Evolutionary conservation across 2,888 invertebrate species (phyloP), one percentile per base, ranked within the genome.

Genomic region (Cheilosia vulpina): DNA sequence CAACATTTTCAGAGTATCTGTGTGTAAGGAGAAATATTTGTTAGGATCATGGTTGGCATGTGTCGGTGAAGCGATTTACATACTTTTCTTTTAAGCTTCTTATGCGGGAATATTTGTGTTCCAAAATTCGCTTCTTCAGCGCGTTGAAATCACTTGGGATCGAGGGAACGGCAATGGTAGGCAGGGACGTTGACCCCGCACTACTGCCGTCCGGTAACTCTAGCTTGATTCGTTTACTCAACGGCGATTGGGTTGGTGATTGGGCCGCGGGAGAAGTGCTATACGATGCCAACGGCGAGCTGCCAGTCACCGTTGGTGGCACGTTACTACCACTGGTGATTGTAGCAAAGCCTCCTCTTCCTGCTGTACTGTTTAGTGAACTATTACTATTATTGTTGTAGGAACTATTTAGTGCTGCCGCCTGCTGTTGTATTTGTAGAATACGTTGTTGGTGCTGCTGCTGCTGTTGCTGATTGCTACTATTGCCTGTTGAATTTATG

Each of bases 1-100:
- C 95, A 89, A 96, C 94, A 93, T 96, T 95, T 91, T 97, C 96
- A 88, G 95, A 94, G 92, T 96, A 95, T 90, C 95, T 94, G 89
- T 66, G 4, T 15, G 19, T 9, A 53, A 57, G 55, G n/a, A 55
- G 71, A 38, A 45, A 21, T 11, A 45, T 41, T 27, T 13, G 19
- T 21, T 13, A 19, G 31, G 4, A 52, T 27, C 17, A 45, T 53
- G 7, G 1, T 9, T 34, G 21, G 15, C 5, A 27, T 24, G 27
- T 31, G 19, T 31, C 19, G 9, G 47, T 24, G 15, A 24, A 34
- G n/a, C 69, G 31, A 19, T 41, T 17, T 17, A 77, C 87, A 84
- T 89, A 94, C 93, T 94, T 94, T 88, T 96, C 96, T 80, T 95
- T 94, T 87, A 96, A 93, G 87, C 93, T 93, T 90, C 95, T 95